Evolutionary conservation across 2,113 vertebrate genomes (phyloP).

Genomic region (Festucalex cinctus): DNA sequence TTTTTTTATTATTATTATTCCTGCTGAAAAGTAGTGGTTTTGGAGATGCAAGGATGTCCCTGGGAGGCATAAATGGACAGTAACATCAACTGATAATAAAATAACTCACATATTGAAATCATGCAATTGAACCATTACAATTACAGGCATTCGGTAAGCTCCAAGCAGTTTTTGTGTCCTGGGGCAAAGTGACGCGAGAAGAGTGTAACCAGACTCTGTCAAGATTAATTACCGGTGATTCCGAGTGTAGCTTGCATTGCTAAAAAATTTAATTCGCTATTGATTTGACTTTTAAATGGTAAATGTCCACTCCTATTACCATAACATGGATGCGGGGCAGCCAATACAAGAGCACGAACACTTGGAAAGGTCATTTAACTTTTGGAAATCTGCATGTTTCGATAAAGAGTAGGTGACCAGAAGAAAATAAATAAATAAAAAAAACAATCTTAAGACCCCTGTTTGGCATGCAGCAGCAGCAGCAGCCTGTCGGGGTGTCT

Average conservation of each 20-base stretch:
- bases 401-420: slow-evolving; percentile 5
- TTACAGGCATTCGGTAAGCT: slow-evolving; percentile 23
- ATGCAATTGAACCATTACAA: slow-evolving; percentile 19
- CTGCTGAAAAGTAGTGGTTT: too few relatives aligned
- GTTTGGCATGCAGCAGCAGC: neutral
- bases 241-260: slow-evolving; percentile 71
- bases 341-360: slow-evolving; percentile 60
- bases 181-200: slow-evolving; percentile 59
- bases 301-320: slow-evolving; percentile 72
- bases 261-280: slow-evolving; percentile 81
- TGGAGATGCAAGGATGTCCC: too few relatives aligned
- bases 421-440: neutral
- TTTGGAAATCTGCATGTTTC: slow-evolving; percentile 13
- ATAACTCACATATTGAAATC: neutral
- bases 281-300: slow-evolving; percentile 78
- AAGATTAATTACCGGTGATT: slow-evolving; percentile 77
- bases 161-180: slow-evolving; percentile 15
- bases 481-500: slow-evolving; percentile 13
- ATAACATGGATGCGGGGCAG: slow-evolving; percentile 66
- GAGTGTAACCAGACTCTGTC: slow-evolving; percentile 68
- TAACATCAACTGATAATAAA: slow-evolving; percentile 11
- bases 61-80: neutral
- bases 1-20: too few relatives aligned
- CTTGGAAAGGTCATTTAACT: slow-evolving; percentile 29
- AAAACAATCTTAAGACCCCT: slow-evolving; percentile 1